phyloP scores from a whole-genome alignment of 2,888 invertebrate genomes.

The Papilio elwesi region DNA sequence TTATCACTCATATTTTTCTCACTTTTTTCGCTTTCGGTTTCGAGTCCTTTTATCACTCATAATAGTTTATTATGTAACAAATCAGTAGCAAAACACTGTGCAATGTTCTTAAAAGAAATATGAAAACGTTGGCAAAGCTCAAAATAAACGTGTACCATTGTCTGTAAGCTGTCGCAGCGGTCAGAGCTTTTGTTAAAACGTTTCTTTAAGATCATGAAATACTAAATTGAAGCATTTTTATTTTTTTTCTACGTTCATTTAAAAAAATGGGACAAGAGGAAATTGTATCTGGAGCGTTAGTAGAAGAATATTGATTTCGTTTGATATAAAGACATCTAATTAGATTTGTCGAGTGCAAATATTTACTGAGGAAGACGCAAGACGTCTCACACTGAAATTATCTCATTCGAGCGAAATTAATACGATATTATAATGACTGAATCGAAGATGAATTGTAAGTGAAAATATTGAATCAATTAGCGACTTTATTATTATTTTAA shows the following conservation, averaged over 20 bases:
- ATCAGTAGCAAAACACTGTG: not conserved
- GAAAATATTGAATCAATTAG: not conserved
- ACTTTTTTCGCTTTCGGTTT: no score
- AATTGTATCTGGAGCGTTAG: constrained; percentile 3
- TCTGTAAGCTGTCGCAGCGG: constrained; percentile 14
- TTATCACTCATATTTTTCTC: no score
- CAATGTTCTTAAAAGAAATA: not conserved
- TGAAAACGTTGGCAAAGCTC: constrained; percentile 8
- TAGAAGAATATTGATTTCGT: constrained; percentile 17
- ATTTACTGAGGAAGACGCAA: constrained; percentile 14
- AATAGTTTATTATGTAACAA: no score
- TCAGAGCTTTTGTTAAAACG: constrained; percentile 13
- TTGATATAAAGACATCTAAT: constrained; percentile 23
- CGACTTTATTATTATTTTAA: not conserved
- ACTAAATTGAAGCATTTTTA: not conserved
- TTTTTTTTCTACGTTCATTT: not conserved
- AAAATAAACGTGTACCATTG: constrained; percentile 24
- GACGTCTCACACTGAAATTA: constrained; percentile 13
- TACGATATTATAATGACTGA: not conserved
- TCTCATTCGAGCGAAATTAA: constrained; percentile 3
- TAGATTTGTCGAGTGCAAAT: constrained; percentile 26
- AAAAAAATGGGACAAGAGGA: constrained; percentile 9
- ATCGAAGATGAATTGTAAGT: not conserved
- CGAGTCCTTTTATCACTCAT: no score
- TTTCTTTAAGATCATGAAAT: not conserved